These are phyloP conservation scores for Spatulosminthurus flaviceps DNA, from an alignment of 2,888 invertebrate genomes.

Conservation along the genomic window DNA sequence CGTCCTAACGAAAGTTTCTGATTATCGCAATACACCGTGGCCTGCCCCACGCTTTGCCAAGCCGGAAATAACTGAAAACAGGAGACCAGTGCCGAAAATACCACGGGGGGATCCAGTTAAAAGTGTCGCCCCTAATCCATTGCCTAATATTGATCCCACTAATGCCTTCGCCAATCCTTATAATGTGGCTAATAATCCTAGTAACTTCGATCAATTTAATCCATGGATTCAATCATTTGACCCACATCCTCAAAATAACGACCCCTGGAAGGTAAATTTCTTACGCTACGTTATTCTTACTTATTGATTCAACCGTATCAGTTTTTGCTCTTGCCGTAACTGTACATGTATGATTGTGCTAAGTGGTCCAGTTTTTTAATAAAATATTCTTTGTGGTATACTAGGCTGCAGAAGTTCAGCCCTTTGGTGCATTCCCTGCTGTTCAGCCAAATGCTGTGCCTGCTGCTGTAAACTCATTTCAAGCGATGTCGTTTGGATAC, in stretches of 20 bases:
- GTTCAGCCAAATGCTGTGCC: neutral
- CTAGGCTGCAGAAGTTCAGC: neutral
- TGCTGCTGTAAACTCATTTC: constrained; percentile 8
- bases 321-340: no score
- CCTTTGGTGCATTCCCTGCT: neutral
- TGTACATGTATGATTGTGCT: no score
- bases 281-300: no score
- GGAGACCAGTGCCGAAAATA: neutral
- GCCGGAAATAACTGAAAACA: neutral
- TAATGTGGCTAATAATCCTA: neutral
- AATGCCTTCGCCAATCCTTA: neutral
- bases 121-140: neutral
- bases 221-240: constrained; percentile 35
- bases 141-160: neutral
- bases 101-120: neutral
- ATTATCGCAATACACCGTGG: constrained; percentile 32
- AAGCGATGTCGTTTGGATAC: neutral
- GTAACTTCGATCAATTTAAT: constrained; percentile 25
- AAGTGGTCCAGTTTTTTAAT: neutral
- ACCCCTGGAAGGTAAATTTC: constrained; percentile 47
- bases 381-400: neutral
- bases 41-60: constrained; percentile 29
- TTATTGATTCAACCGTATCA: no score
- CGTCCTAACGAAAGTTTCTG: constrained; percentile 74
- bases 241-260: neutral